Base-by-base conservation (phyloP, 2,797 vertebrate species). In the Cuniculus paca region DNA sequence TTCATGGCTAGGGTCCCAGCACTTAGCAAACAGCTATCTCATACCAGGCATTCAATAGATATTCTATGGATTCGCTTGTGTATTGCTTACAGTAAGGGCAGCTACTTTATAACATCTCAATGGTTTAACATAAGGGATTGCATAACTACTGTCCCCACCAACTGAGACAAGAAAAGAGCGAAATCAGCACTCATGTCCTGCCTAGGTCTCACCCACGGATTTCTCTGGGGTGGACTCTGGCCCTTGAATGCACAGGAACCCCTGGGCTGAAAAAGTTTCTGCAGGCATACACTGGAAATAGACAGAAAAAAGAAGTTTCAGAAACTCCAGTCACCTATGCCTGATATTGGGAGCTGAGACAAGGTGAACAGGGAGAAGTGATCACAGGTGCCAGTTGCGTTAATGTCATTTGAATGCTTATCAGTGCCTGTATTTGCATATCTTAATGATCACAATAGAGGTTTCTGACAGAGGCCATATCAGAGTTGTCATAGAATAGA, bases 391-490 rank as follows among this genome's bases (percentile, higher is more conserved):
- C 5, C 0, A 4, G n/a, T 10, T 45, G 39, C 42, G 19, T 54
- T 70, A 28, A 39, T 70, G 12, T 0, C 0, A 3, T 39, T 5
- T 16, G 39, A 58, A 10, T 0, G 34, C 45, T 26, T 26, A 63
- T 42, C 72, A 11, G 74, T 3, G 28, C 26, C 61, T 72, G 16
- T 12, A 82, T 86, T 95, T 83, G 39, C 93, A 81, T 87, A 84
- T 56, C 90, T 95, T 48, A 84, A 87, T 54, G 83, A 78, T 63
- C 65, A 79, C 10, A 2, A 54, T 24, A 28, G 77, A 34, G 56
- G 39, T 11, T 61, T 16, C 17, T 42, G 83, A 87, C 72, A 84
- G 17, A 78, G 56, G 50, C 75, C 74, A 75, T 31, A 16, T 11
- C 11, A 20, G 34, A 58, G 54, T 36, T 70, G 20, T 78, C 52